Base-by-base conservation (phyloP, 2,113 vertebrate genomes). In the Taxidea taxus region DNA sequence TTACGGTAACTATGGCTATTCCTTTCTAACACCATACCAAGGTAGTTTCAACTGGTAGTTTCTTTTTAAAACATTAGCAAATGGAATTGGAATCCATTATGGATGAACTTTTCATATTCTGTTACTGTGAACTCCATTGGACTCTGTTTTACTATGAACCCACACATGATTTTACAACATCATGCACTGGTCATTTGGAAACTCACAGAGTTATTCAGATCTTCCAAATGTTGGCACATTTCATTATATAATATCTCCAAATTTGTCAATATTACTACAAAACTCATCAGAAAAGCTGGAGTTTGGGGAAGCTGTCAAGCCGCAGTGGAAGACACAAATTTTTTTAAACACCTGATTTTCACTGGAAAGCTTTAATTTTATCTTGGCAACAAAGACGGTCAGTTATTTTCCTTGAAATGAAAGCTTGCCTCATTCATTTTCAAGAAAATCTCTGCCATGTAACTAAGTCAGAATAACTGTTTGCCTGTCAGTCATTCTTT, bases 261-360 rank as follows among this genome's bases (percentile, higher is more conserved):
- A 9, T 56, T 44, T 81, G 90, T 87, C 62, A 64, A 21, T 58
- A 56, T 64, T n/a, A 54, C 37, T 81, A 87, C 12, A 84, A 90
- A 85, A 87, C 60, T 94, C 54, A 11, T 56, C 31, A 58, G 68
- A 62, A 93, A 94, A 90, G 37, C 54, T 62, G 34, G 86, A 90
- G 81, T 81, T 80, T 80, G 44, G 77, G 13, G 47, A 82, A 68
- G 21, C 37, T 87, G 37, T 70, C 60, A 66, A 93, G 87, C 25
- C 58, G 80, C n/a, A 56, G 31, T 29, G 49, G 27, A 92, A 74
- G 66, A 86, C 58, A 82, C 4, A 51, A 42, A 20, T 39, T 78
- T 90, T 89, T 89, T 91, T 47, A 88, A 95, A 58, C 34, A 82
- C 83, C 27, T 81, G 25, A 95, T 85, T 97, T 94, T 87, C 88